Percentiles rank a stretch among this genome's conserved stretches.
These are phyloP conservation scores for Zaprionus tsacasi DNA, from an alignment of 1,140 invertebrate genomes.

Conservation along the genomic window DNA sequence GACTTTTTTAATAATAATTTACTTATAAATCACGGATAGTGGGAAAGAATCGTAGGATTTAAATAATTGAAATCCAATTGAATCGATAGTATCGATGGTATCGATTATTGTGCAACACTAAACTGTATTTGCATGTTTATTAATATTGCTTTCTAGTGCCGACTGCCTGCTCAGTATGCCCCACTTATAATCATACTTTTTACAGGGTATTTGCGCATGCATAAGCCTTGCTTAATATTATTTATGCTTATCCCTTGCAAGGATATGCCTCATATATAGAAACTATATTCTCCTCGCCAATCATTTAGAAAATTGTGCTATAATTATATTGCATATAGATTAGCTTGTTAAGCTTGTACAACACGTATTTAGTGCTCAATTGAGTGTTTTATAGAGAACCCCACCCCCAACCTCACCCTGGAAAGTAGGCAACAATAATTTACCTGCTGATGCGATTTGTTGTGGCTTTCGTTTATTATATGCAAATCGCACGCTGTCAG, in stretches of 20 bases:
- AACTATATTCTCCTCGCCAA: not conserved
- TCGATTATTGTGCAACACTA: too few species aligned
- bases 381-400: not conserved
- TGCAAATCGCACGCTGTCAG: conserved; percentile 2
- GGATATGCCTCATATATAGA: not conserved
- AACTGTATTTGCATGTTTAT: too few species aligned
- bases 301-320: not conserved
- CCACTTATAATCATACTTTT: not conserved
- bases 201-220: not conserved
- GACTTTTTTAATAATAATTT: too few species aligned
- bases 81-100: too few species aligned
- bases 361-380: not conserved
- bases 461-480: conserved; percentile 28
- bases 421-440: conserved; percentile 45
- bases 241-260: not conserved
- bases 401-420: not conserved
- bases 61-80: too few species aligned
- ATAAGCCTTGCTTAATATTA: not conserved
- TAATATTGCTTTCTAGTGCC: too few species aligned
- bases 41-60: too few species aligned
- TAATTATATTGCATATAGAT: conserved; percentile 5
- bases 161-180: not conserved
- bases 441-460: conserved; percentile 32
- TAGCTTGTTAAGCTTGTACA: not conserved
- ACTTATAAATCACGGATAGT: too few species aligned